Evolutionary conservation across 2,888 invertebrate species (phyloP).

Genomic region (Argyra leucocephala): DNA sequence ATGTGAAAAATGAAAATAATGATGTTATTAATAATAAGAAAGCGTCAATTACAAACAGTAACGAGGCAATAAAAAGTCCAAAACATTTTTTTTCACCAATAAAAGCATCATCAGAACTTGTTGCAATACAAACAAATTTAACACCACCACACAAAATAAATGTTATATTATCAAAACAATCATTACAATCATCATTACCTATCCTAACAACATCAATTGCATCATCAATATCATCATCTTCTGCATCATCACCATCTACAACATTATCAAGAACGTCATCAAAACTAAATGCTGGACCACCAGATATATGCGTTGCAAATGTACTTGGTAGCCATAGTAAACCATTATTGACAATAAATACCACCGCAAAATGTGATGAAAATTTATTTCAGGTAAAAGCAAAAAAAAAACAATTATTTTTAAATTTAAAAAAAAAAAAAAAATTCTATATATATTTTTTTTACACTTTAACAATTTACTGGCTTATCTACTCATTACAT

Average conservation of each 20-base stretch:
- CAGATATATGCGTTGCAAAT: constrained; percentile 39
- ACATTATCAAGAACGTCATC: constrained; percentile 16
- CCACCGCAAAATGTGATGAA: constrained; percentile 10
- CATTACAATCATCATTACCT: constrained; percentile 12
- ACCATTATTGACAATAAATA: neutral
- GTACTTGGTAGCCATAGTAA: constrained; percentile 30
- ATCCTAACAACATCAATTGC: constrained; percentile 24
- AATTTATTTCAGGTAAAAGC: constrained; percentile 21
- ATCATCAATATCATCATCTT: constrained; percentile 18
- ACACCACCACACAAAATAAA: constrained; percentile 17
- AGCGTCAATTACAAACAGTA: no score
- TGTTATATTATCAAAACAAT: neutral
- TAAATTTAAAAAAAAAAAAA: no score
- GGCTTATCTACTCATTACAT: no score
- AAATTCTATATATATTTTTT: no score
- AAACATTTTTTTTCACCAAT: constrained; percentile 46
- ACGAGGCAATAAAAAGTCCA: constrained; percentile 28
- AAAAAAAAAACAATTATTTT: no score
- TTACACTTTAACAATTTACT: no score
- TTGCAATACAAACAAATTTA: constrained; percentile 20
- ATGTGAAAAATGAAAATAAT: no score
- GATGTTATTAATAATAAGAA: no score
- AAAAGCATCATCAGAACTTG: constrained; percentile 29
- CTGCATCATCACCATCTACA: constrained; percentile 17
- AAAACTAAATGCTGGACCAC: constrained; percentile 25